phyloP scores from a whole-genome alignment of 2,797 vertebrate genomes.

The Kryptopterus vitreolus region DNA sequence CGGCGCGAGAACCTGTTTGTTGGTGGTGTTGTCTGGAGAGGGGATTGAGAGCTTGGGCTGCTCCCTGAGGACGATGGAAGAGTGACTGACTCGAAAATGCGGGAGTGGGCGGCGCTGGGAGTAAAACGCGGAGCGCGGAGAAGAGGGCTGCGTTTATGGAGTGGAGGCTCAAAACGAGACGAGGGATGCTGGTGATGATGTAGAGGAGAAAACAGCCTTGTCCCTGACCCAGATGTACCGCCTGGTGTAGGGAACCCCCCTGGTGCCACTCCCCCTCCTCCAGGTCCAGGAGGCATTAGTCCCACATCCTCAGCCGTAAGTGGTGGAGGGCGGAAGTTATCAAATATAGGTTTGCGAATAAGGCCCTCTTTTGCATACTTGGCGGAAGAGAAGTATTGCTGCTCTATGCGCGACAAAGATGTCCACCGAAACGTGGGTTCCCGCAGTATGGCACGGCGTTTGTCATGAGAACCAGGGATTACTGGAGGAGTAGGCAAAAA shows the following conservation, averaged over 20 bases:
- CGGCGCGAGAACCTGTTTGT: slow-evolving; percentile 69
- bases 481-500: slow-evolving; percentile 81
- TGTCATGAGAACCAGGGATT: slow-evolving; percentile 82
- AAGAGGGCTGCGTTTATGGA: slow-evolving; percentile 90
- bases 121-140: slow-evolving; percentile 94
- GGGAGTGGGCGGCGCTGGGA: slow-evolving; percentile 94
- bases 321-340: slow-evolving; percentile 96
- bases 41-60: slow-evolving; percentile 78
- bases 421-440: slow-evolving; percentile 98
- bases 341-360: slow-evolving; percentile 96
- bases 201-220: slow-evolving; percentile 85
- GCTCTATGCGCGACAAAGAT: slow-evolving; percentile 86
- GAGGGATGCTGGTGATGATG: slow-evolving; percentile 79
- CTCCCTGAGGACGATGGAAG: slow-evolving; percentile 81
- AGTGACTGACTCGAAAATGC: slow-evolving; percentile 96
- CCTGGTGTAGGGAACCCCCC: slow-evolving; percentile 77
- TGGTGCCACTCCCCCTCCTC: slow-evolving; percentile 66
- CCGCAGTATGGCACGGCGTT: slow-evolving; percentile 88
- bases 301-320: slow-evolving; percentile 95
- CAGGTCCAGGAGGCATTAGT: slow-evolving; percentile 75
- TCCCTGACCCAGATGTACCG: slow-evolving; percentile 67
- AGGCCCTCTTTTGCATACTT: slow-evolving; percentile 99
- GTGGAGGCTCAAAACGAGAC: slow-evolving; percentile 82
- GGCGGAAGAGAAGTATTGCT: slow-evolving; percentile 95
- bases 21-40: slow-evolving; percentile 75